Evolutionary conservation across 1,140 invertebrate genomes (phyloP).

Genomic region (Frieseomelitta varia): DNA sequence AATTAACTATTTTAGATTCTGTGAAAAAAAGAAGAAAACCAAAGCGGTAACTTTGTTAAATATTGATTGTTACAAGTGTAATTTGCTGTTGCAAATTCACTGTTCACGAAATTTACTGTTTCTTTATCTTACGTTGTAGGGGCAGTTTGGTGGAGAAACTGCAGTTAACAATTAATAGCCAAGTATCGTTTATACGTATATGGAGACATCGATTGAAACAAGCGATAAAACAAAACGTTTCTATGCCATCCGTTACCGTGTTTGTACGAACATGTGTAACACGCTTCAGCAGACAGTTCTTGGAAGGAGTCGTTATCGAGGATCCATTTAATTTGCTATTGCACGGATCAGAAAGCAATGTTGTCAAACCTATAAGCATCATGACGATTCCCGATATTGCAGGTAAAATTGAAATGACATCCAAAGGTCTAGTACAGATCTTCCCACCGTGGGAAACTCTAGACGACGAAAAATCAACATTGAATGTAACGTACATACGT

Average conservation of each 20-base stretch:
- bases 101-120: too few relatives aligned
- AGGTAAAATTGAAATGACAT: conserved; percentile 61
- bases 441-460: conserved; percentile 76
- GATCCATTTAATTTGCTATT: conserved; percentile 54
- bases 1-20: conserved; percentile 40
- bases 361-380: conserved; percentile 57
- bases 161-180: conserved; percentile 65
- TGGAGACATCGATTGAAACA: conserved; percentile 74
- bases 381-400: conserved; percentile 75
- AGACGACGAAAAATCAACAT: conserved; percentile 57
- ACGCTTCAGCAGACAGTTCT: conserved; percentile 66
- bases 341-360: neutral
- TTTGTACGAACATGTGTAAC: conserved; percentile 55
- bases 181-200: conserved; percentile 72
- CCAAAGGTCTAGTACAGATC: conserved; percentile 70
- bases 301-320: conserved; percentile 67
- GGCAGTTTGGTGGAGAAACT: conserved; percentile 72
- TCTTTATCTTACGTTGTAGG: conserved; percentile 66
- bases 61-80: neutral
- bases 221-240: conserved; percentile 22
- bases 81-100: neutral
- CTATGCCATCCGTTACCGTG: conserved; percentile 63
- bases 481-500: conserved; percentile 71
- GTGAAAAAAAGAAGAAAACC: conserved; percentile 62
- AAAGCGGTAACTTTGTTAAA: conserved; percentile 68